Base-by-base conservation (phyloP, 2,797 vertebrate species). In the Crocidura indochinensis region DNA sequence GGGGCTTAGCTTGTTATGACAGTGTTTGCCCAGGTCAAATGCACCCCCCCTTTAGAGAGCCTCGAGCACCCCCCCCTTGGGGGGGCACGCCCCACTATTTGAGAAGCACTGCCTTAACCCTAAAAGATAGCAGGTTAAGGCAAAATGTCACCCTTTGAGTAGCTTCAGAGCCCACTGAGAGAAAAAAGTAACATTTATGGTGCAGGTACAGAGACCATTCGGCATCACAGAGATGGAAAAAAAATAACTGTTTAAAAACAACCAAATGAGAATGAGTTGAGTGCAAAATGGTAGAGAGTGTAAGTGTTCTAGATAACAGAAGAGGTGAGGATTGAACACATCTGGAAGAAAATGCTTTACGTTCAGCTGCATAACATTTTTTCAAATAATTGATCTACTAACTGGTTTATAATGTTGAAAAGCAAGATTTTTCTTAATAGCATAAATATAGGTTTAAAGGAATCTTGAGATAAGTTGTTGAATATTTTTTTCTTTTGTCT, bases 321-420 rank as follows among this genome's bases (percentile, higher is more conserved):
- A 76, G 31, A 82, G 17, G 29, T 20, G 4, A 6, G 9, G 31
- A 31, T 29, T 60, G 19, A 56, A 53, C 27, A 60, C 46, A 53
- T 64, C 26, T n/a, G 27, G 12, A 72, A 62, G n/a, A 2, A 47
- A 3, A 12, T 72, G 6, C 2, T 31, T 11, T 26, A 38, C 20
- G 0, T 15, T 47, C 6, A 60, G 17, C 4, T 27, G 1, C 7
- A 29, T 10, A 83, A n/a, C 26, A 15, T 81, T 20, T n/a, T 84
- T 53, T 91, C 47, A 78, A 91, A 68, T 91, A 83, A 90, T 10
- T 88, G 24, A 69, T 83, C 29, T 44, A 71, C 68, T 67, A 86
- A 78, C 8, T 14, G 15, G 82, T 31, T 71, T 65, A 88, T 84
- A 46, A 72, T 62, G n/a, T 74, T 65, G 64, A 77, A 78, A 91